Conservation (phyloP, 2,113 vertebrate species). For the Boulengeromyrus knoepffleri region DNA sequence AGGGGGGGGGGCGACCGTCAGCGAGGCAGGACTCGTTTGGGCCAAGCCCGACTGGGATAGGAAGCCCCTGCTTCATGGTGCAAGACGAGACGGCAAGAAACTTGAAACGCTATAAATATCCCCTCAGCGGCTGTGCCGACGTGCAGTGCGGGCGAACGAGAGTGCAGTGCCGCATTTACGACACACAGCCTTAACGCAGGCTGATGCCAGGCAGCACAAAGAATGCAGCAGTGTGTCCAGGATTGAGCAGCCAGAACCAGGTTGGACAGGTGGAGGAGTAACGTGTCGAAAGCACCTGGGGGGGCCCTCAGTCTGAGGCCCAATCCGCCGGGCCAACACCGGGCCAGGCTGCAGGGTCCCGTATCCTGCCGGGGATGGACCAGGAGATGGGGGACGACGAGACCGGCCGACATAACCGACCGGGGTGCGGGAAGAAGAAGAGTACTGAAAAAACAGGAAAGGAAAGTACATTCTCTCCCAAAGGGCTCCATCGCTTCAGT, state of each 20-base stretch:
- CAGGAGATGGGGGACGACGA: background rate
- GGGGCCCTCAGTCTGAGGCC: background rate
- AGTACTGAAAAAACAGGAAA: background rate
- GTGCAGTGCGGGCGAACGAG: background rate
- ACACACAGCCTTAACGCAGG: background rate
- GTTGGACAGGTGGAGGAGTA: background rate
- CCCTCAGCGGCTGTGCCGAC: background rate
- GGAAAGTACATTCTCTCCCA: constrained; percentile 28
- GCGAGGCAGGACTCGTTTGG: background rate
- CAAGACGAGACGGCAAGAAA: background rate
- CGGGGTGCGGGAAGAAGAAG: background rate
- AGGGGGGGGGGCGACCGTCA: background rate
- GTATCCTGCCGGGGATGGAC: background rate
- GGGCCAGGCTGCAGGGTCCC: background rate
- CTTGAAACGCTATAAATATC: background rate
- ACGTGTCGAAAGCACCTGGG: background rate
- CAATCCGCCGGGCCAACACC: background rate
- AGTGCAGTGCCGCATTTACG: background rate
- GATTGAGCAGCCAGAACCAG: background rate
- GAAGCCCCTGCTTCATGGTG: background rate
- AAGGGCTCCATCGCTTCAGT: constrained; percentile 35
- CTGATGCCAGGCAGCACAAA: background rate
- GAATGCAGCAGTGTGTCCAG: background rate
- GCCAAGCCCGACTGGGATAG: background rate
- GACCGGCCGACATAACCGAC: background rate